These are phyloP conservation scores for Branchipolynoe longqiensis DNA, from an alignment of 2,888 invertebrate species.

Conservation along the genomic window DNA sequence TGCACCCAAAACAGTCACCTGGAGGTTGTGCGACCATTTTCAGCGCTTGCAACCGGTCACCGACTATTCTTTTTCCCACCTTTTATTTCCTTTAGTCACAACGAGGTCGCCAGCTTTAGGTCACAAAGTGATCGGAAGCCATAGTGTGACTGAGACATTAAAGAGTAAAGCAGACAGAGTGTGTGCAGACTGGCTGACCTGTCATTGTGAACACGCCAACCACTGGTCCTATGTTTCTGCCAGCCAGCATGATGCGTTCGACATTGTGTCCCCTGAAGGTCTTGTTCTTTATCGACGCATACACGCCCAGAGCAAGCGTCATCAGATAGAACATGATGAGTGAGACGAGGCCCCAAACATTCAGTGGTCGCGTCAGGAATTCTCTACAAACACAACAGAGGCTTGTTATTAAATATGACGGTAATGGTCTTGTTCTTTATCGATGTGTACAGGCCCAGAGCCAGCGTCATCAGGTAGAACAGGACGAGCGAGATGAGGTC, in stretches of 20 bases:
- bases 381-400: too few relatives aligned
- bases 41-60: too few relatives aligned
- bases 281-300: constrained; percentile 71
- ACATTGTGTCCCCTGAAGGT: constrained; percentile 63
- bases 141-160: too few relatives aligned
- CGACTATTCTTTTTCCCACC: too few relatives aligned
- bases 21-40: too few relatives aligned
- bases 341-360: constrained; percentile 69
- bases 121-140: too few relatives aligned
- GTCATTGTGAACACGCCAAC: constrained; percentile 79
- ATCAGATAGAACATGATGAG: constrained; percentile 71
- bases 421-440: constrained; percentile 66
- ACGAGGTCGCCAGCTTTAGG: too few relatives aligned
- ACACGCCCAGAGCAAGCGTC: constrained; percentile 72
- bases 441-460: constrained; percentile 73
- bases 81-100: too few relatives aligned
- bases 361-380: constrained; percentile 7
- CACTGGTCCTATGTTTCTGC: constrained; percentile 72
- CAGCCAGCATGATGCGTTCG: constrained; percentile 74
- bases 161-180: too few relatives aligned
- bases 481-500: constrained; percentile 71
- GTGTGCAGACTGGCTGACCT: too few relatives aligned
- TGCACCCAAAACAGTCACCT: too few relatives aligned
- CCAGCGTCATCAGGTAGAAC: constrained; percentile 72
- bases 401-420: too few relatives aligned